These are phyloP conservation scores for Apteryx owenii DNA, from an alignment of 2,113 vertebrate species.

Conservation along the genomic window DNA sequence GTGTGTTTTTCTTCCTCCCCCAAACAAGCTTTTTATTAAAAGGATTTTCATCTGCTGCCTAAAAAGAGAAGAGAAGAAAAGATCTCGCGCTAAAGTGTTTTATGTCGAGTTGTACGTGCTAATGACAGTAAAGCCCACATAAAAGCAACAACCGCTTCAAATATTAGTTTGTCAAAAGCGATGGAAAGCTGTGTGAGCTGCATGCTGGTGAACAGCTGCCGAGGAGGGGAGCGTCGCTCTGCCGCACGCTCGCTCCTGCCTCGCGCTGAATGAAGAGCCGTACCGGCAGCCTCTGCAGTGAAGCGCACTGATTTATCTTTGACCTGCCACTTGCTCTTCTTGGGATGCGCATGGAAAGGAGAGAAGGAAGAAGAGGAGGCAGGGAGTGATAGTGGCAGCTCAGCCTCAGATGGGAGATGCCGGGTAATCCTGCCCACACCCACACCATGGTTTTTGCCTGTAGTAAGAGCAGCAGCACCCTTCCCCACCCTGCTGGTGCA, in stretches of 20 bases:
- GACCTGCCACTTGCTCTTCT: not conserved
- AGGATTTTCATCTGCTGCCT: slow-evolving; percentile 55
- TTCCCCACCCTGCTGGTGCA: not conserved
- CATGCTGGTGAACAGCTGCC: not conserved
- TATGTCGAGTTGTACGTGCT: slow-evolving; percentile 43
- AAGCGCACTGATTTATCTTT: not conserved
- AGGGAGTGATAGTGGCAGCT: not conserved
- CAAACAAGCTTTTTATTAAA: slow-evolving; percentile 64
- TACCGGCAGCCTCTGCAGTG: not conserved
- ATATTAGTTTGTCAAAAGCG: slow-evolving; percentile 25
- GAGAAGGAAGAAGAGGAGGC: rapidly evolving
- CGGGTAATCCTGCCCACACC: rapidly evolving
- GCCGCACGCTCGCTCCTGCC: not conserved
- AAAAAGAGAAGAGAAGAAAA: slow-evolving; percentile 54
- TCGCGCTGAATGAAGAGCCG: rapidly evolving
- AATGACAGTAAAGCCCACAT: slow-evolving; percentile 63
- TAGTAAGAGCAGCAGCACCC: not conserved
- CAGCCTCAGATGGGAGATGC: not conserved
- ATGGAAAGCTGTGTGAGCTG: not conserved
- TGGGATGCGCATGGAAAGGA: not conserved
- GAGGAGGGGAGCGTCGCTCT: not conserved
- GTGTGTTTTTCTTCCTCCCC: slow-evolving; percentile 48
- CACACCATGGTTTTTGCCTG: not conserved
- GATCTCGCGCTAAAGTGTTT: slow-evolving; percentile 1
- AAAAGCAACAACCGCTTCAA: slow-evolving; percentile 59